Evolutionary conservation across 2,888 invertebrate genomes (phyloP), one percentile per base, ranked within the genome.

Genomic region (Cerastoderma edule): DNA sequence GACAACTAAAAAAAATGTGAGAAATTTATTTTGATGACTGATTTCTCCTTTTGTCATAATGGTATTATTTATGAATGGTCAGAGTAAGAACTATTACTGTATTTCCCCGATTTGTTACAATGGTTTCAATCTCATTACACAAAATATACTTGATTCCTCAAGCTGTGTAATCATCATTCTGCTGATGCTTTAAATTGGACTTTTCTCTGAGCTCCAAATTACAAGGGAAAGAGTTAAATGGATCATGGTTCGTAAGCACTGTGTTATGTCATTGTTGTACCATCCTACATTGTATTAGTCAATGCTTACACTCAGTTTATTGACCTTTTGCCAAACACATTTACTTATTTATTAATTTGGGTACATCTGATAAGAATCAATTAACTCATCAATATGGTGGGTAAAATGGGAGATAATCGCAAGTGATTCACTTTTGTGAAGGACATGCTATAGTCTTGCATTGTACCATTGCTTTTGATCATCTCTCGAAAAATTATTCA

Each of bases 91-190:
- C 22, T 50, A 6, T 50, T 50, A n/a, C n/a, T 22, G 4, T 1
- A 53, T 22, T 53, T 53, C 24, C 53, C 24, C 24, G 22, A n/a
- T 53, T 53, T 53, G 22, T 24, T 5, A 53, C 53, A 53, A 53
- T 53, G 53, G n/a, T 53, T 53, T 53, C 22, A n/a, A n/a, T n/a
- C 50, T n/a, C 10, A 6, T n/a, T 10, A 50, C 16, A 22, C 10
- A 50, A 6, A 50, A 13, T n/a, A 16, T 5, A 10, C 10, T 50
- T 50, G 50, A 50, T n/a, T 6, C 22, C 6, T 13, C 22, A 13
- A 6, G 10, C 50, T 50, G 10, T 22, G 22, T n/a, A 10, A 50
- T 10, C 50, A n/a, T 50, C 22, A 39, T 39, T 39, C 10, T 39
- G 39, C 10, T 10, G 16, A 39, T 16, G n/a, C 39, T 16, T 39